phyloP scores from a whole-genome alignment of 2,888 invertebrate species.

The Marasmarcha lunaedactyla region DNA sequence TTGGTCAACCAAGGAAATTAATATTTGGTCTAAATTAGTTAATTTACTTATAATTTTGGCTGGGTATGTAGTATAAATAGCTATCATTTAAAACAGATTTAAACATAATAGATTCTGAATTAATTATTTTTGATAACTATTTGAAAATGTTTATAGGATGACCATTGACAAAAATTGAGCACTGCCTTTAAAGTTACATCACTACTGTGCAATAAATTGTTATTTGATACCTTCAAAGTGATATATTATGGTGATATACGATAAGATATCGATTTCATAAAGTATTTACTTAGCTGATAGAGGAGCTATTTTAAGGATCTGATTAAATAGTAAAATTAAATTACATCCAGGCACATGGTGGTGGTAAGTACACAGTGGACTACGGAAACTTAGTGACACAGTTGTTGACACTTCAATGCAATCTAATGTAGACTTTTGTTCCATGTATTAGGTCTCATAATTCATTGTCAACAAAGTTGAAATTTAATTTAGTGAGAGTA shows the following conservation, averaged over 20 bases:
- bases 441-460: too few species aligned
- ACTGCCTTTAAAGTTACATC: conserved; percentile 31
- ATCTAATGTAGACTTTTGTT: too few species aligned
- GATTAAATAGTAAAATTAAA: too few species aligned
- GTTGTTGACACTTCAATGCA: too few species aligned
- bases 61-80: conserved; percentile 33
- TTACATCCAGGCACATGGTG: too few species aligned
- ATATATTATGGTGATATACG: conserved; percentile 7
- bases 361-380: too few species aligned
- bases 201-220: conserved; percentile 29
- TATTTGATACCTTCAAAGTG: conserved; percentile 1
- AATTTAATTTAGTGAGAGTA: too few species aligned
- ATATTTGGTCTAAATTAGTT: neutral
- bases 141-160: conserved; percentile 29
- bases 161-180: conserved; percentile 21
- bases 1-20: too few species aligned
- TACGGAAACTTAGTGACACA: too few species aligned
- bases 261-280: neutral
- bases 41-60: conserved; percentile 15
- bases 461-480: too few species aligned
- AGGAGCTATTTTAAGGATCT: too few species aligned
- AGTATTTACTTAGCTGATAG: neutral
- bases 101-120: conserved; percentile 22
- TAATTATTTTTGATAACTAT: conserved; percentile 54
- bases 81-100: conserved; percentile 22